phyloP scores from a whole-genome alignment of 2,113 vertebrate genomes.

The Tenebrosternarchus preto region DNA sequence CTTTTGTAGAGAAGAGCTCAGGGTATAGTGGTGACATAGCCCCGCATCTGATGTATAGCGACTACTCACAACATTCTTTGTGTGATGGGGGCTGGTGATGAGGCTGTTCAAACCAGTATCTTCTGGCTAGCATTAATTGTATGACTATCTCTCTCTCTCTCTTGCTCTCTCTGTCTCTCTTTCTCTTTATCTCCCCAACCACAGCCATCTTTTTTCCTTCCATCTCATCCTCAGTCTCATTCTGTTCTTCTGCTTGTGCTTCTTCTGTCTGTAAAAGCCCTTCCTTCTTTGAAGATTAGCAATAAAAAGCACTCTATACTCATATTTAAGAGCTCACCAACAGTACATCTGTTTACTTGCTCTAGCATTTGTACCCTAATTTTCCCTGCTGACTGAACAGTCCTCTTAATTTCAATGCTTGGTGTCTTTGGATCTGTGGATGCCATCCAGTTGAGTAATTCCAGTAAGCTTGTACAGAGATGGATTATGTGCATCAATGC shows the following conservation, averaged over 20 bases:
- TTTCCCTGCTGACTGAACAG: neutral
- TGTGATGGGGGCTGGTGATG: neutral
- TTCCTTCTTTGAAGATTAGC: conserved; percentile 2
- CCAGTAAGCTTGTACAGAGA: neutral
- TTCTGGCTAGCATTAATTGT: neutral
- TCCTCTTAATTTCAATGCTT: neutral
- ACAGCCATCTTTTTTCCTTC: conserved; percentile 53
- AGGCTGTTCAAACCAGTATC: neutral
- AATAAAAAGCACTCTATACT: neutral
- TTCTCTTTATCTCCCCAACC: conserved; percentile 35
- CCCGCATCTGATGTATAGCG: neutral
- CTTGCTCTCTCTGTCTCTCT: neutral
- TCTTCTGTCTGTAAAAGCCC: neutral
- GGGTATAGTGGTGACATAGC: neutral
- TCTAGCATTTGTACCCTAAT: neutral
- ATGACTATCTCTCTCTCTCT: neutral
- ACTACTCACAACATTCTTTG: neutral
- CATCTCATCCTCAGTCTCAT: conserved; percentile 10
- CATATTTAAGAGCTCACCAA: conserved; percentile 3
- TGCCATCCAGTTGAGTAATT: neutral
- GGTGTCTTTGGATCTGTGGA: neutral
- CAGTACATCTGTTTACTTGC: neutral
- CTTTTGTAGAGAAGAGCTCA: conserved; percentile 11
- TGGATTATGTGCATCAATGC: neutral
- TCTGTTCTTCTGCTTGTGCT: conserved; percentile 21